A percentile compares a stretch with the other conserved stretches of the same genome.
These are phyloP conservation scores for silkworm (Bombyx mori) DNA, from an alignment of 1,140 invertebrate species.

Conservation along the genomic window DNA sequence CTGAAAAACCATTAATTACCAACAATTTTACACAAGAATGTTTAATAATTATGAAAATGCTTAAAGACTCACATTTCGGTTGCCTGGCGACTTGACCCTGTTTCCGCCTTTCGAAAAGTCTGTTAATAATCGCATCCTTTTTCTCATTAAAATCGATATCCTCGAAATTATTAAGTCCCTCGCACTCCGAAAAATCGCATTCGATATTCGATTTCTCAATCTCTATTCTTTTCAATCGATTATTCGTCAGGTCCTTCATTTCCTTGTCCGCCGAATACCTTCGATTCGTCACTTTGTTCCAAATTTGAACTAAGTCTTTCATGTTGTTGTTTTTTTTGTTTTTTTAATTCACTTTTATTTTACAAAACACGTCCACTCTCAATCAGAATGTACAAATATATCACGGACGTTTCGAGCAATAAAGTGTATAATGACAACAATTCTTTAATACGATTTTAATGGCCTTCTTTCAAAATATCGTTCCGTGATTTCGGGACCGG, in stretches of 20 bases:
- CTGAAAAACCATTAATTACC: too few relatives aligned
- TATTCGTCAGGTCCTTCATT: constrained; percentile 40
- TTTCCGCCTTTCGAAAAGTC: constrained; percentile 66
- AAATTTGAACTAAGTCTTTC: constrained; percentile 73
- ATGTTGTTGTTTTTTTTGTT: constrained; percentile 39
- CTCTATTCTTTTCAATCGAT: constrained; percentile 35
- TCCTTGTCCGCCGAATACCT: constrained; percentile 57
- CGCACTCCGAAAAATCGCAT: constrained; percentile 44
- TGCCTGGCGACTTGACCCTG: constrained; percentile 57
- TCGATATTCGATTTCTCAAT: constrained; percentile 36
- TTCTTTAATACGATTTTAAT: constrained; percentile 3
- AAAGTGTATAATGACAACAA: not conserved
- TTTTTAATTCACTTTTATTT: constrained; percentile 1
- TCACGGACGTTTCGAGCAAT: constrained; percentile 1
- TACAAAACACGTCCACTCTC: constrained; percentile 17
- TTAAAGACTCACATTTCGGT: constrained; percentile 67
- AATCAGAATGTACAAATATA: not conserved
- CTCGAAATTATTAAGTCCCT: constrained; percentile 45
- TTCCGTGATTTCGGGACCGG: too few relatives aligned
- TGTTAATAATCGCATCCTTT: constrained; percentile 68
- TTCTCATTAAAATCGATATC: constrained; percentile 38
- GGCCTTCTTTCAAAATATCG: not conserved
- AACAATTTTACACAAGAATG: not conserved
- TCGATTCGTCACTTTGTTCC: constrained; percentile 64
- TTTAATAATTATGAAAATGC: constrained; percentile 8